Conservation (phyloP, 2,888 invertebrate genomes). For the Aquatica leii region DNA sequence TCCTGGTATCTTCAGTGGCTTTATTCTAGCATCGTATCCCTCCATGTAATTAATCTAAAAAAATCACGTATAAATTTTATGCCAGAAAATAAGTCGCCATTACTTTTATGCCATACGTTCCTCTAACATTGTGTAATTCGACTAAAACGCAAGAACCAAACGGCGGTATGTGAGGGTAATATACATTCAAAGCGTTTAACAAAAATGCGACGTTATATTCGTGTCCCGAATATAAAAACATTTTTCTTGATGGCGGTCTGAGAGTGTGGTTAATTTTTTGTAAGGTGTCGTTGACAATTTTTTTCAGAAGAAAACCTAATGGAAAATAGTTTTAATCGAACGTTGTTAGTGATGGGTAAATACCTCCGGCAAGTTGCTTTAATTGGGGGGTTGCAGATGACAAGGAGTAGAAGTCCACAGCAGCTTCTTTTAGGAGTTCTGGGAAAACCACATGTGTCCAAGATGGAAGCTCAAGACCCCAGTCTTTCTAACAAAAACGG, state of each 20-base stretch:
- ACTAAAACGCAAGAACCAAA: slow-evolving; percentile 38
- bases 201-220: slow-evolving; percentile 37
- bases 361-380: slow-evolving; percentile 21
- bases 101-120: slow-evolving; percentile 40
- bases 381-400: slow-evolving; percentile 7
- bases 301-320: slow-evolving; percentile 35
- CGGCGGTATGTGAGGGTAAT: slow-evolving; percentile 26
- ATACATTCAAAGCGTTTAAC: slow-evolving; percentile 29
- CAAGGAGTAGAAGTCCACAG: neutral
- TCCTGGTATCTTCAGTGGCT: slow-evolving; percentile 13
- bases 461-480: slow-evolving; percentile 19
- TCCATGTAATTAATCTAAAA: slow-evolving; percentile 9
- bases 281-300: slow-evolving; percentile 33
- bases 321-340: neutral
- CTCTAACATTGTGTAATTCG: slow-evolving; percentile 40
- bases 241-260: slow-evolving; percentile 29
- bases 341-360: slow-evolving; percentile 1
- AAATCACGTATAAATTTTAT: neutral
- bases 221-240: slow-evolving; percentile 44
- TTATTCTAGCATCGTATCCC: neutral
- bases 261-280: slow-evolving; percentile 28
- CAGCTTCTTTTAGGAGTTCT: slow-evolving; percentile 5
- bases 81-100: neutral
- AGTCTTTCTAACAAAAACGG: slow-evolving; percentile 23
- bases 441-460: slow-evolving; percentile 21